Base-by-base conservation (phyloP, 1,140 invertebrate species). In the Ostrea denselamellosa region DNA sequence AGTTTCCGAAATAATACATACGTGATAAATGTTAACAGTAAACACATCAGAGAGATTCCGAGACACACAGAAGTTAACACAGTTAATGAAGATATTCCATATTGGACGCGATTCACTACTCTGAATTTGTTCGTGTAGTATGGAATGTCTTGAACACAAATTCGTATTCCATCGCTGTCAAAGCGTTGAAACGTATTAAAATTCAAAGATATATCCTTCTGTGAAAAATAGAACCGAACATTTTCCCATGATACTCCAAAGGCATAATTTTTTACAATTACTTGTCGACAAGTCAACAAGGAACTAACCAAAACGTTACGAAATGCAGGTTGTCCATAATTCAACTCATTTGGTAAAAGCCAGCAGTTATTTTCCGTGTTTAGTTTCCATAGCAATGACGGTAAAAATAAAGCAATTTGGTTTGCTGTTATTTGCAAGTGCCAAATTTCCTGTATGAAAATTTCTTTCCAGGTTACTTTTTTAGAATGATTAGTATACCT, bases 221-320 rank as follows among this genome's bases (percentile, higher is more conserved):
- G 28, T 2, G 68, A 77, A 77, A 28, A 77, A 10, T 34, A 3
- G 8, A 28, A 12, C 14, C 28, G 22, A 34, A 77, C 28, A 77
- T 77, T 77, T 77, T 77, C 2, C 68, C 68, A 77, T 34, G 68
- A 5, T 17, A 77, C 68, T 10, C 68, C 68, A 77, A 77, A 77
- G 4, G 68, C 68, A 77, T 34, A 1, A 9, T 28, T 17, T 28
- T 28, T 25, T 4, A 77, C 28, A 44, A 77, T 12, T 77, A 77
- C 4, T 34, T 77, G 68, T 9, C 9, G 5, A 28, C 68, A 77
- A 0, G 68, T 77, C 14, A 77, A 77, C 22, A 77, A 17, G 28
- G 68, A 14, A 10, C 12, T 25, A 14, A 77, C 68, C 14, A 77
- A 77, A 28, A 77, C 68, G 12, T 77, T 77, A 14, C 68, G 28